A percentile compares a stretch with the other conserved stretches of the same genome.
Conservation (phyloP, 2,888 invertebrate genomes). For the Tupiocoris notatus region DNA sequence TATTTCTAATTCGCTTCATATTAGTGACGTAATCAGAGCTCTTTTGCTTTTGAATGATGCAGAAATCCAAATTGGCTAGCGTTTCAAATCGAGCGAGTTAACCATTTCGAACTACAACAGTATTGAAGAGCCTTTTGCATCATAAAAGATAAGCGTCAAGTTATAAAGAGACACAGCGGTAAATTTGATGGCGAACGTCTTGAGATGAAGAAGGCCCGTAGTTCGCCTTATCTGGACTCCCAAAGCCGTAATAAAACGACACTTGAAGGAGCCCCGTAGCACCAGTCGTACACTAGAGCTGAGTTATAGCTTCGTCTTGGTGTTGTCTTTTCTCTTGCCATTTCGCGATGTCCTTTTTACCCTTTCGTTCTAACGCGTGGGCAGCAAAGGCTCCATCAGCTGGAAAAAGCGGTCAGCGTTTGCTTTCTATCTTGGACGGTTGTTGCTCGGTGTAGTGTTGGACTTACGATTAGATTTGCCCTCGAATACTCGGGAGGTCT, state of each 20-base stretch:
- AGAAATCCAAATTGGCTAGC: no score
- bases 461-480: conserved; percentile 22
- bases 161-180: neutral
- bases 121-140: no score
- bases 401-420: neutral
- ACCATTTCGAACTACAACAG: no score
- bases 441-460: no score
- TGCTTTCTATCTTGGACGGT: no score
- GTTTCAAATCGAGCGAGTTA: no score
- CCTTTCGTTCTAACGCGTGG: neutral
- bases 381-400: neutral
- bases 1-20: no score
- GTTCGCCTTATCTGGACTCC: neutral
- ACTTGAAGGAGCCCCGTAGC: neutral
- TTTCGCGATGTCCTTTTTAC: neutral
- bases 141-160: neutral
- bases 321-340: neutral
- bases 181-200: neutral
- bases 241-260: neutral
- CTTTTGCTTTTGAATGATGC: no score
- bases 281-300: neutral
- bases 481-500: conserved; percentile 24
- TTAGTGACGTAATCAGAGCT: no score
- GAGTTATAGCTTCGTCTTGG: neutral
- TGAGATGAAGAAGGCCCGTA: neutral